Base-by-base conservation (phyloP, 30 jellyfish, hydroid and myxozoan species). In the Sanderia malayensis region DNA sequence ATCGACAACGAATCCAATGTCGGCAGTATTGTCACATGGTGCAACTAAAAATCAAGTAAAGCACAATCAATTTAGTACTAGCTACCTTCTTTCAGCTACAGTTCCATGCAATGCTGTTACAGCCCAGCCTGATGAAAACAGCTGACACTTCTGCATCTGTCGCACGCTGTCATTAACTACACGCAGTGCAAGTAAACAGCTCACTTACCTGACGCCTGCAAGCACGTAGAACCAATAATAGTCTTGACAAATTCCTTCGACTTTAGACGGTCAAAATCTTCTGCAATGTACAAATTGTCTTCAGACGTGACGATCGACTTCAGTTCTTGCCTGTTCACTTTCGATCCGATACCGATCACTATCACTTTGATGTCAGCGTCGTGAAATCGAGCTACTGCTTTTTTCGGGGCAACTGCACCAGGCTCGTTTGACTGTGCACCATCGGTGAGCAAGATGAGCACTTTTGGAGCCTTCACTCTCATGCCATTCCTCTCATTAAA, bases 311-410 rank as follows among this genome's bases (percentile, higher is more conserved):
- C 88, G 59, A 88, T 75, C 25, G 58, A 73, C 13, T 58, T 52
- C 81, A 88, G 66, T 83, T 88, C 95, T 18, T 67, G 79, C 6
- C 71, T 64, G 30, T 88, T 74, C n/a, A 82, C 85, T 2, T 70
- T 66, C 4, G 63, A 6, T 23, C 97, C 97, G 30, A 88, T 88
- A 22, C 97, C 97, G 15, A 88, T 53, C n/a, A 69, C 85, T 27
- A 88, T 37, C 59, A 88, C 65, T 17, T 19, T 32, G 19, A 82
- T 79, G 22, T 86, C 95, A 18, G 30, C 24, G 67, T 74, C 32
- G 15, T 91, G 86, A 59, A 87, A 49, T 33, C 66, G 74, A 1
- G 70, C 87, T 4, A 91, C 94, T 13, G 74, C 58, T 32, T 41
- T 52, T 8, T 84, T 71, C 4, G 96, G 96, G 22, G 74, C 77